Base-by-base conservation (phyloP, 2,888 invertebrate species). In the Tetrapedia diversipes region DNA sequence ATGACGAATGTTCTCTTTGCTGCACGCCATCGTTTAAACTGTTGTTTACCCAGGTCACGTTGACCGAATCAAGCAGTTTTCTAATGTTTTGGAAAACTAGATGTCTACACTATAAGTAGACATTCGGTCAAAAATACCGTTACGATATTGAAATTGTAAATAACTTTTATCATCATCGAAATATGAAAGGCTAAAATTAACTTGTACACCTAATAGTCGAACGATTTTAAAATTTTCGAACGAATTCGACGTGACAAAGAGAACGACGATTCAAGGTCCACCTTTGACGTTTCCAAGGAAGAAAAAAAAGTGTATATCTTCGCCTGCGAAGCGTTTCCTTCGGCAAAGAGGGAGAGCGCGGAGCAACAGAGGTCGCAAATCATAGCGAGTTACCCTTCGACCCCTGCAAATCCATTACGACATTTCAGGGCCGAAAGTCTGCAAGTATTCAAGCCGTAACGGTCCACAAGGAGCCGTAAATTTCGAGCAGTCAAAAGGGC, bases 391-490 rank as follows among this genome's bases (percentile, higher is more conserved):
- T 72, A 77, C 68, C 72, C 63, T 79, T 65, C 63, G 79, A 72
- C 82, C 71, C 34, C 63, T 47, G 14, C 37, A 61, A 71, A 82
- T 82, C 77, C 82, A 82, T 82, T 82, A 74, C 76, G 76, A 82
- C 76, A 66, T 70, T 73, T 70, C 69, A 72, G 68, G 37, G 54
- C 60, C 72, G 61, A 51, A 59, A 64, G 27, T 72, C 47, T 60
- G 60, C 22, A 16, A 43, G 51, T 37, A 51, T 68, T 45, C 27
- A 24, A 60, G 54, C 47, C 56, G 51, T 72, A 77, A 79, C 77
- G 79, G 77, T 60, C 65, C 49, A 29, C 32, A 34, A 47, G 63
- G 51, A 16, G 29, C 34, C 29, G 61, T 79, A 79, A 79, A 79
- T 79, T 54, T 47, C 43, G 27, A 22, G 32, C 47, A 22, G 37